Evolutionary conservation across 2,888 invertebrate species (phyloP), one percentile per base, ranked within the genome.

Genomic region (Metopia argyrocephala): DNA sequence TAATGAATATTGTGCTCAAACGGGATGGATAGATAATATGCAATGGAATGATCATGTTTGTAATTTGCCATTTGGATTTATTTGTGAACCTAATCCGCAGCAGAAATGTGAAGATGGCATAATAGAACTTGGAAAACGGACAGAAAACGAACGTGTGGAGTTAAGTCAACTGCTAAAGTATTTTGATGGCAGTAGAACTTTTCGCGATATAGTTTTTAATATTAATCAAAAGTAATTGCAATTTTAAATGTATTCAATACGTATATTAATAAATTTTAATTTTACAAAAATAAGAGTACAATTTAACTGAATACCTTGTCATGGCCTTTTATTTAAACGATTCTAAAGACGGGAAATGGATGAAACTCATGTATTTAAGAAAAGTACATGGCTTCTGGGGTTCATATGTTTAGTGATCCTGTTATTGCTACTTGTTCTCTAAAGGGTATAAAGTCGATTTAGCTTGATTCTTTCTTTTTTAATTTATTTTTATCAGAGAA

Each of bases 31-130:
- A 21, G 9, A 52, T 18, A n/a, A 38, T 6, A 66, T 61, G 71
- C 38, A 59, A 61, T 78, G 78, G 78, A 78, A 78, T 18, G 78
- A 71, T 61, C 38, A 71, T 46, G 48, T 28, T 1, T 78, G 78
- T 9, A 27, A 48, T 0, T 2, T 3, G 1, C 3, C 38, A 50
- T 78, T 28, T 31, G 78, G 78, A 18, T 78, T 62, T 31, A 78
- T 78, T 20, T 78, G 78, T 25, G 73, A 78, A 57, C 57, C 62
- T 25, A 65, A 38, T 25, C 38, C 20, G 15, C 21, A 25, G 18
- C 45, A 28, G 46, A 31, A 21, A 4, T 59, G 59, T 12, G 7
- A 75, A n/a, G 23, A 59, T 18, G 65, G 56, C 12, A 6, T 4
- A 25, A 56, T 38, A 15, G 48, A 64, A 3, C 54, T 38, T 3